A percentile compares a stretch with the other conserved stretches of the same genome.
These are phyloP conservation scores for Ommatoiulus sabulosus DNA, from an alignment of 2,888 invertebrate species.

Conservation along the genomic window DNA sequence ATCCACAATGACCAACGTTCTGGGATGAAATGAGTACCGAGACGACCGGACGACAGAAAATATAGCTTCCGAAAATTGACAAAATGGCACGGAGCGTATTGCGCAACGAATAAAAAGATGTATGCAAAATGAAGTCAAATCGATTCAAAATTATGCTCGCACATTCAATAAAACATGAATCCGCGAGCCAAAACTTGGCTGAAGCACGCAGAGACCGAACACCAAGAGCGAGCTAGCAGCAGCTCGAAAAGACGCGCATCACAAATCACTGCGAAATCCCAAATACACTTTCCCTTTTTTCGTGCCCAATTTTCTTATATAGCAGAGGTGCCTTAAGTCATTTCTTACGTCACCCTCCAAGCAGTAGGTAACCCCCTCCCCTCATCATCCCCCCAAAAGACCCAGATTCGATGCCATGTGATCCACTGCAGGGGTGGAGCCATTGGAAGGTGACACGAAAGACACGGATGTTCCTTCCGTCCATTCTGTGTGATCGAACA, in stretches of 20 bases:
- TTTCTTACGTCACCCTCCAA: background rate
- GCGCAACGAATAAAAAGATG: background rate
- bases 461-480: background rate
- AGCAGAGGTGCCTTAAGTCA: background rate
- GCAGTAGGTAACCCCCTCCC: background rate
- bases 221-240: background rate
- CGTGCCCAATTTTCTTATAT: conserved; percentile 14
- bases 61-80: background rate
- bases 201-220: background rate
- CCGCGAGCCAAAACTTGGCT: background rate
- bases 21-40: background rate
- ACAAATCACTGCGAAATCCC: background rate
- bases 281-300: background rate
- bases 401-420: background rate
- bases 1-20: background rate
- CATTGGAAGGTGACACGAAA: background rate
- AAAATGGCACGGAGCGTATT: background rate
- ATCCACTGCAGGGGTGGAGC: background rate
- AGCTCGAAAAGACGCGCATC: background rate
- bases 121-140: background rate
- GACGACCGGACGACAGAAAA: background rate
- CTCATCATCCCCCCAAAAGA: background rate
- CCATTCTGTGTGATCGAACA: background rate
- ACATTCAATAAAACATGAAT: background rate
- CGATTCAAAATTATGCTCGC: background rate